phyloP scores from a whole-genome alignment of 2,888 invertebrate species.

The Acrobasis suavella region DNA sequence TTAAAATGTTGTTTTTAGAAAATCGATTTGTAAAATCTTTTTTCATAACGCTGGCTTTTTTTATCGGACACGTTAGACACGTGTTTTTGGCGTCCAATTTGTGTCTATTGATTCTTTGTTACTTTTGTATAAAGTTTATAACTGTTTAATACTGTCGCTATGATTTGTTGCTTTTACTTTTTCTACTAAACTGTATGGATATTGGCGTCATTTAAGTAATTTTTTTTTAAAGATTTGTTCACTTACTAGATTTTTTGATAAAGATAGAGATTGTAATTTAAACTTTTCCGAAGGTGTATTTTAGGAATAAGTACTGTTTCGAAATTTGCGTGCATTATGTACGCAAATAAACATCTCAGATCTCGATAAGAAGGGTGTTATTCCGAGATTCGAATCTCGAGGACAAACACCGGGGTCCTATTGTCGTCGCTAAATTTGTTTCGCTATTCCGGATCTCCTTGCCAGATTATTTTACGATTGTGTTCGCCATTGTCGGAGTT shows the following conservation, averaged over 20 bases:
- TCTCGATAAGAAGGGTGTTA: conserved; percentile 70
- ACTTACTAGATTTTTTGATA: background rate
- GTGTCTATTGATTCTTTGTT: conserved; percentile 69
- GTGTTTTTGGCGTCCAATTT: conserved; percentile 75
- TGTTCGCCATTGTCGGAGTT: conserved; percentile 59
- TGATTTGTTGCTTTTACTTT: conserved; percentile 26
- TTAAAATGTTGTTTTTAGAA: conserved; percentile 24
- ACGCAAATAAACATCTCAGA: conserved; percentile 63
- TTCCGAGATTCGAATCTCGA: conserved; percentile 69
- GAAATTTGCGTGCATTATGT: conserved; percentile 38
- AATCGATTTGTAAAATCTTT: conserved; percentile 22
- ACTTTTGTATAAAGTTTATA: conserved; percentile 51
- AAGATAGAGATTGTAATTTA: background rate
- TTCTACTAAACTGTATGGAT: conserved; percentile 14
- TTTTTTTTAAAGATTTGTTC: background rate
- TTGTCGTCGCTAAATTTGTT: conserved; percentile 80
- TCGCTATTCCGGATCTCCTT: conserved; percentile 75
- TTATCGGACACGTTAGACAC: conserved; percentile 67
- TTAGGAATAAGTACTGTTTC: conserved; percentile 25
- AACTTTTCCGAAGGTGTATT: conserved; percentile 11
- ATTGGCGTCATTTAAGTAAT: conserved; percentile 25
- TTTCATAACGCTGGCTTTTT: conserved; percentile 46
- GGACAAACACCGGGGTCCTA: conserved; percentile 73
- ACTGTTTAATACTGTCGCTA: conserved; percentile 41
- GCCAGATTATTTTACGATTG: conserved; percentile 74